Base-by-base conservation (phyloP, 1,140 invertebrate species). In the Apocrypta bakeri region DNA sequence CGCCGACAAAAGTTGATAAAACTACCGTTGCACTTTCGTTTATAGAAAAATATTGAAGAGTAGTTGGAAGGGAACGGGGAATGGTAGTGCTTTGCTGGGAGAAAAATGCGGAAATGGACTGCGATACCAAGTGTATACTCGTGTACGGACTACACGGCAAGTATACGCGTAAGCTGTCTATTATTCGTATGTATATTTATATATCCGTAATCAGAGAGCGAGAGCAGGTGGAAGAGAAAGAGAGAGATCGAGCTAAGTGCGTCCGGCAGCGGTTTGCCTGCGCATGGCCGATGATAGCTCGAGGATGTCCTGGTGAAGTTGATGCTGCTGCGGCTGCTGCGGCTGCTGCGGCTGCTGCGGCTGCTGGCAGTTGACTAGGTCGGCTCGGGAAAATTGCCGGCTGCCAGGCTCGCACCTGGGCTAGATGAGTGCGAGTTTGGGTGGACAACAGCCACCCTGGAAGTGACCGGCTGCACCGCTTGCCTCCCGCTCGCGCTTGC, bases 381-480 rank as follows among this genome's bases (percentile, higher is more conserved):
- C 88, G 88, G 86, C 85, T 89, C 90, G 89, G 84, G 86, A 73
- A 40, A 76, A 84, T 85, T 91, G 89, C 84, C 90, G 88, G 88
- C 89, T 90, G 88, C 90, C 89, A 88, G 87, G 88, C 89, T 90
- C 89, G 87, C 88, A 87, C 90, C 91, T 92, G 90, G 90, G 91
- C 91, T 92, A 92, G 90, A 92, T 92, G 88, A 92, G 91, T 85
- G 91, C 91, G 88, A 92, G 91, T 85, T 92, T 92, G 87, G 91
- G 91, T 77, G 91, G 91, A 72, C 91, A 92, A 84, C 91, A 92
- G 85, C 91, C 91, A 66, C 90, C 89, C 88, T 90, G 88, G 88
- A 92, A 92, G 86, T 91, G 91, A 63, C 88, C 88, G 82, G 90
- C 90, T 76, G 90, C 89, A 69, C 90, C 91, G 79, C 89, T 90